Base-by-base conservation (phyloP, 2,888 invertebrate species). In the Ornithoptera alexandrae region DNA sequence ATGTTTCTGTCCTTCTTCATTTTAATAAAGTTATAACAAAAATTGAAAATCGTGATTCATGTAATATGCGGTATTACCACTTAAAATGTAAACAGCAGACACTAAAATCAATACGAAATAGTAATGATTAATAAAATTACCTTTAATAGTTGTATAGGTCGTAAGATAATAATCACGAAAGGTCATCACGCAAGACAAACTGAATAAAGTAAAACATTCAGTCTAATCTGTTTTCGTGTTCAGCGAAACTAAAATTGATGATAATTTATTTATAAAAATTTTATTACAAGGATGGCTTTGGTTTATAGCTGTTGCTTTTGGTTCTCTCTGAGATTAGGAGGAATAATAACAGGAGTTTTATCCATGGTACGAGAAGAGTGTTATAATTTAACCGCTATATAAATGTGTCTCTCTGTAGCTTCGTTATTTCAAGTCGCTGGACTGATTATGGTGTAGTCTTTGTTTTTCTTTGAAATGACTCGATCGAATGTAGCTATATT, bases 271-370 rank as follows among this genome's bases (percentile, higher is more conserved):
- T 66, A n/a, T 53, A 30, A 2, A 8, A 10, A 30, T 59, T 50
- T 24, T 50, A 36, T 12, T 69, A 76, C 30, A 20, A 20, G 56
- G 72, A 90, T 92, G 92, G 90, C 89, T 63, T 77, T 89, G 56
- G 87, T 92, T 7, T 92, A 92, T 71, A 90, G 88, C 75, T 92
- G 90, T 74, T 92, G 92, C 74, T 92, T 92, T 78, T 91, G 92
- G 90, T 92, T 91, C 81, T 92, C 92, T 17, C 77, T 92, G 50
- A 83, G 92, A 62, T 81, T 92, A 61, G 90, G 89, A 36, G 92
- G 90, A 36, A 88, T 92, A 75, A 72, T 92, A 42, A 91, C 89
- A 71, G 90, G 85, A 57, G 65, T 85, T 71, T 87, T 88, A 77
- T 88, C 89, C 68, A 70, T 85, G 74, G 92, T 92, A 80, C 72